Conservation (phyloP, 2,797 vertebrate species). For the Lepus oiostolus region DNA sequence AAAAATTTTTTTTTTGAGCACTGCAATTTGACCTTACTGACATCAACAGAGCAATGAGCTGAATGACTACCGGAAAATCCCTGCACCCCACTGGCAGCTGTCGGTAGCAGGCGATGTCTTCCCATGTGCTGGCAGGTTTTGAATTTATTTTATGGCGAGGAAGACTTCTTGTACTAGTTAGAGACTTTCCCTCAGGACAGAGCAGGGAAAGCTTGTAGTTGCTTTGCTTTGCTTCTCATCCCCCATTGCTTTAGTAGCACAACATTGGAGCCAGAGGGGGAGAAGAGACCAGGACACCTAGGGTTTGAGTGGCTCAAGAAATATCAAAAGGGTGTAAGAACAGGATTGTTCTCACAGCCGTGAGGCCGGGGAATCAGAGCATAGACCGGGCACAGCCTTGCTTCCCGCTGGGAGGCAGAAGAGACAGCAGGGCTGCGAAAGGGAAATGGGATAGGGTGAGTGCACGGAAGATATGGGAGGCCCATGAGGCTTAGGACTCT, state of each 20-base stretch:
- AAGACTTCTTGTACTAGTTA: not conserved
- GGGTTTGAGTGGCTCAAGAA: not conserved
- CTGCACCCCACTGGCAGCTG: not conserved
- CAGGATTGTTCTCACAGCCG: not conserved
- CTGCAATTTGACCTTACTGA: not conserved
- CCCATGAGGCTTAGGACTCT: not conserved
- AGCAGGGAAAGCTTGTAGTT: not conserved
- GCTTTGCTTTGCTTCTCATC: not conserved
- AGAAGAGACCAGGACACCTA: not conserved
- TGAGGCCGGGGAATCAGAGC: not conserved
- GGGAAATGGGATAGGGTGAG: constrained; percentile 57
- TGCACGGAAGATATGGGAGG: not conserved
- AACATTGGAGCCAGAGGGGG: not conserved
- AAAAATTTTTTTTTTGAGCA: not conserved
- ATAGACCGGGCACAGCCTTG: not conserved
- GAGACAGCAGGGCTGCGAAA: not conserved
- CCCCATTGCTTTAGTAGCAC: not conserved
- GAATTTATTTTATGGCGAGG: not conserved
- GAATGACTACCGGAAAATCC: not conserved
- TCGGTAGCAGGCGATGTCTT: not conserved
- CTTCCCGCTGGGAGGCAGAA: not conserved
- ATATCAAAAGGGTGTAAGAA: not conserved
- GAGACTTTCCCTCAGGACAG: not conserved
- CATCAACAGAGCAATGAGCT: not conserved
- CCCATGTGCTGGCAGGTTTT: not conserved